Evolutionary conservation across 2,888 invertebrate genomes (phyloP).

Genomic region (Ennomos fuscantarius): DNA sequence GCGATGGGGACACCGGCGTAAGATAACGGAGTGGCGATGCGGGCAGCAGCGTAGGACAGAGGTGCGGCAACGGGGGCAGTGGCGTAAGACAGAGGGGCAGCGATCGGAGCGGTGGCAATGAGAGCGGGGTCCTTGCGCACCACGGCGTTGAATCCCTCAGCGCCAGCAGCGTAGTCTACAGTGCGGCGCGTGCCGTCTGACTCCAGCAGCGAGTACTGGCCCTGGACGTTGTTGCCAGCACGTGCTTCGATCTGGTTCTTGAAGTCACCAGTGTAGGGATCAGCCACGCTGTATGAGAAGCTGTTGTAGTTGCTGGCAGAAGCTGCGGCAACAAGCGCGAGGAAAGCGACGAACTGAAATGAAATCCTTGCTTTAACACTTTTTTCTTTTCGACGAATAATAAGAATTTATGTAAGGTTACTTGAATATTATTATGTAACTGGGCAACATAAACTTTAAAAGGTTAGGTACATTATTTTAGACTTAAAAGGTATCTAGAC

Average conservation of each 20-base stretch:
- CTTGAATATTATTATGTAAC: not conserved
- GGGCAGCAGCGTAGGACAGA: constrained; percentile 33
- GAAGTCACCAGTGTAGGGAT: constrained; percentile 83
- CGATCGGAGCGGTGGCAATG: constrained; percentile 50
- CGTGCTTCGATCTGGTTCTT: constrained; percentile 83
- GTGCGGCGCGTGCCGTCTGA: constrained; percentile 82
- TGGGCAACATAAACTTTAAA: constrained; percentile 5
- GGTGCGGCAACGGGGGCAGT: constrained; percentile 36
- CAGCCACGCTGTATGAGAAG: constrained; percentile 84
- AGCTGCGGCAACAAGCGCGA: constrained; percentile 59
- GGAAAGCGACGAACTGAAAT: constrained; percentile 64
- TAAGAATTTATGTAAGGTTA: constrained; percentile 3
- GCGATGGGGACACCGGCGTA: constrained; percentile 33
- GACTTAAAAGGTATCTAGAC: too few species aligned
- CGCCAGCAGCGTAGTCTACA: constrained; percentile 83
- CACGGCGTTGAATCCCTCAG: constrained; percentile 82
- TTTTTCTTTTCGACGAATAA: not conserved
- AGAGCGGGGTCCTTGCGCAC: constrained; percentile 80
- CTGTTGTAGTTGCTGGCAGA: constrained; percentile 63
- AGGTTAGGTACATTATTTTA: too few species aligned
- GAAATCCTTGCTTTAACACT: not conserved
- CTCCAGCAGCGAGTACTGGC: constrained; percentile 83
- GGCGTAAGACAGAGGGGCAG: constrained; percentile 46
- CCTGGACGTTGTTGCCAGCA: constrained; percentile 78
- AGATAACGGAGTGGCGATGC: constrained; percentile 4